A percentile compares a stretch with the other conserved stretches of the same genome.
Conservation (phyloP, 2,113 vertebrate genomes). For the Sminthopsis crassicaudata region DNA sequence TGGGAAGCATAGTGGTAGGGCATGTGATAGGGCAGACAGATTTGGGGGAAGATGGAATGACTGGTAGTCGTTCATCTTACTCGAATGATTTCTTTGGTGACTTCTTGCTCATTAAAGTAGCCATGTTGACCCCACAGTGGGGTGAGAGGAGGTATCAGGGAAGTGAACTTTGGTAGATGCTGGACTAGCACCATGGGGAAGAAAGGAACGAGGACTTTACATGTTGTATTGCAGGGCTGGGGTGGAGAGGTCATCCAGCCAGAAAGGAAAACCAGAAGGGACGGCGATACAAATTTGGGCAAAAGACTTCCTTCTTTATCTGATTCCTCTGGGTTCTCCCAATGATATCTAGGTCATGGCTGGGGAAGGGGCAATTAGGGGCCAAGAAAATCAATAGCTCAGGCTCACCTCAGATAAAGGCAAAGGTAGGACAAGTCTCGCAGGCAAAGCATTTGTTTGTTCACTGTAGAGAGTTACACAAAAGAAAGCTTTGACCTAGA, state of each 20-base stretch:
- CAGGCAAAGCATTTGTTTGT: not conserved
- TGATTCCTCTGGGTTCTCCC: not conserved
- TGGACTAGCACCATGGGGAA: not conserved
- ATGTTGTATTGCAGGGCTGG: not conserved
- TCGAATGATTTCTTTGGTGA: not conserved
- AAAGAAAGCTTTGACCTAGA: not conserved
- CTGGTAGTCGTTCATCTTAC: not conserved
- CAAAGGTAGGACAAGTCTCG: not conserved
- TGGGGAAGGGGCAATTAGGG: not conserved
- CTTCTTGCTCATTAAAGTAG: not conserved
- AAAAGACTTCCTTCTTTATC: not conserved
- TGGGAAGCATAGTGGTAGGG: not conserved
- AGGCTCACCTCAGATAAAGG: not conserved
- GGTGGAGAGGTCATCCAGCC: not conserved
- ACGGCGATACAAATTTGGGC: not conserved
- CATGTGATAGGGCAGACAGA: too few species aligned
- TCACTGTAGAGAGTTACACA: constrained; percentile 18
- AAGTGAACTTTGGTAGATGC: not conserved
- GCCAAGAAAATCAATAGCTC: not conserved
- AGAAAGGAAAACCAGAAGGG: not conserved
- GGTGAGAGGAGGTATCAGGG: not conserved
- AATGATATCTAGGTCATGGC: not conserved
- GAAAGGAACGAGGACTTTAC: not conserved
- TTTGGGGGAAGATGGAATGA: not conserved
- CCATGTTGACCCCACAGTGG: not conserved